phyloP scores from a whole-genome alignment of 23 tunicate species.

The Clavelina lepadiformis region DNA sequence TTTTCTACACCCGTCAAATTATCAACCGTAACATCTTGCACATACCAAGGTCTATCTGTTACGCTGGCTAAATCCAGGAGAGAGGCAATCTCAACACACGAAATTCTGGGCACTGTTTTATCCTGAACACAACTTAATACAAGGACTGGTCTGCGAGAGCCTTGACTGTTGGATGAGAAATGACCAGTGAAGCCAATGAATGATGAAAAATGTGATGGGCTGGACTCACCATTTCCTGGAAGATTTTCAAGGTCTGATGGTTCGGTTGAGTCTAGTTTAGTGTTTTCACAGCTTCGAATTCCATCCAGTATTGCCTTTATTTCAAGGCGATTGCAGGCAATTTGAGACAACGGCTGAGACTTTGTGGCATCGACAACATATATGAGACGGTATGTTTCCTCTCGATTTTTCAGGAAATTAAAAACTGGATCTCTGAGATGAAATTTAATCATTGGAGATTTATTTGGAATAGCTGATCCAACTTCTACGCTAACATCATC shows the following conservation, averaged over 20 bases:
- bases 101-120: slow-evolving; percentile 6
- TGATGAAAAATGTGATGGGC: slow-evolving; percentile 1
- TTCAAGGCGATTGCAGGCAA: slow-evolving; percentile 55
- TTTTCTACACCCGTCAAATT: slow-evolving; percentile 70
- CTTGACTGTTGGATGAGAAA: not conserved
- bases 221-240: not conserved
- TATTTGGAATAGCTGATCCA: not conserved
- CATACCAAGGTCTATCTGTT: slow-evolving; percentile 82
- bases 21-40: slow-evolving; percentile 73
- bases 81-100: slow-evolving; percentile 66
- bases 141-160: slow-evolving; percentile 44
- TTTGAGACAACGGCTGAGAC: slow-evolving; percentile 27
- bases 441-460: slow-evolving; percentile 8
- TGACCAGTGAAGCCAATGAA: slow-evolving; percentile 12
- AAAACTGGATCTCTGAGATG: slow-evolving; percentile 46
- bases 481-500: too few relatives aligned
- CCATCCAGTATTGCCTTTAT: slow-evolving; percentile 63
- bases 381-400: slow-evolving; percentile 42
- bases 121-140: slow-evolving; percentile 54
- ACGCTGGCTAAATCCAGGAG: slow-evolving; percentile 49
- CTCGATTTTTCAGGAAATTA: slow-evolving; percentile 62
- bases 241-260: slow-evolving; percentile 1
- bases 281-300: slow-evolving; percentile 23
- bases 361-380: slow-evolving; percentile 83
- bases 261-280: not conserved